Base-by-base conservation (phyloP, 2,888 invertebrate species). In the Cinara cedri region DNA sequence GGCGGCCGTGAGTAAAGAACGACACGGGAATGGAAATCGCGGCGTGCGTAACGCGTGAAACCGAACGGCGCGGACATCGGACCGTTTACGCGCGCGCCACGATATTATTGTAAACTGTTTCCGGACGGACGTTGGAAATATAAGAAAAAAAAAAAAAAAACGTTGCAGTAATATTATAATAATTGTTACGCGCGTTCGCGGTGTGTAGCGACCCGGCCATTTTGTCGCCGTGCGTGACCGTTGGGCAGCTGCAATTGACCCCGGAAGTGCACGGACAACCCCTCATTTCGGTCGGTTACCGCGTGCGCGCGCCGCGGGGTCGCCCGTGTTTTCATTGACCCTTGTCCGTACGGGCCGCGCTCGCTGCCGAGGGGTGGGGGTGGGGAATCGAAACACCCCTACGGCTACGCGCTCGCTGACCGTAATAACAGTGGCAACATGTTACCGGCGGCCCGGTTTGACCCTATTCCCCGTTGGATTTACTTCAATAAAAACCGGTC, bases 241-340 rank as follows among this genome's bases (percentile, higher is more conserved):
- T 42, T 60, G 42, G 60, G 42, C 78, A 78, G 78, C 78, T 78
- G 78, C 70, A 70, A 57, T 51, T 62, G 70, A 78, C 78, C 78
- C 78, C 78, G 78, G 78, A 78, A 78, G 78, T 62, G 51, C 51
- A 16, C 49, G 34, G 34, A 49, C 68, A 68, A 51, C 51, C 78
- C 78, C 78, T 68, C 55, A 34, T 51, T 62, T 51, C 55, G 51
- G 49, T 42, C 42, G 60, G 76, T 70, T n/a, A 44, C 46, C n/a
- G 46, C 34, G 57, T 24, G 49, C 46, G 55, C 34, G 57, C 24
- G 49, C 57, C n/a, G 57, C 34, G 70, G 78, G 78, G 78, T 78
- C 78, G 78, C 62, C 49, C 42, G 78, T 78, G 78, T 78, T 78
- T 78, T 78, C 78, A 70, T 70, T 78, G 78, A 78, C 78, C 78